Conservation (phyloP, 2,797 vertebrate species). For the Cichlasoma orientale region DNA sequence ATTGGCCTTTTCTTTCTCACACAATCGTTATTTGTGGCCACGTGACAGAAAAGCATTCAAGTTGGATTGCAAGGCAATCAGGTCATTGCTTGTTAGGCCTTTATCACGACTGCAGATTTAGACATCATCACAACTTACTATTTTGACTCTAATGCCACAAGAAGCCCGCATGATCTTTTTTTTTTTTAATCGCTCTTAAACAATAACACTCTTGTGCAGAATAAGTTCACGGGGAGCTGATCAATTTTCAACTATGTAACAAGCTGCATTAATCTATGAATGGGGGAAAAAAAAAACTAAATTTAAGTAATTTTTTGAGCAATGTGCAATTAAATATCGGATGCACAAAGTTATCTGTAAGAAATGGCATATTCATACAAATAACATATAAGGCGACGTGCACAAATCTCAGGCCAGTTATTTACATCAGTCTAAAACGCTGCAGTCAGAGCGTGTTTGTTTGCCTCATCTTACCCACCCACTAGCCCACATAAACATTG, state of each 20-base stretch:
- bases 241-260: background rate
- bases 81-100: slow-evolving; percentile 48
- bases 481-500: slow-evolving; percentile 75
- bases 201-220: slow-evolving; percentile 12
- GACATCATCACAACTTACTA: slow-evolving; percentile 28
- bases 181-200: background rate
- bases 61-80: slow-evolving; percentile 57
- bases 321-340: slow-evolving; percentile 3
- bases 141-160: background rate
- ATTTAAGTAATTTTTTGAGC: background rate
- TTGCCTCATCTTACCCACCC: slow-evolving; percentile 74
- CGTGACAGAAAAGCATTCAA: slow-evolving; percentile 49
- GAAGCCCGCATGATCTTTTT: background rate
- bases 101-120: slow-evolving; percentile 19
- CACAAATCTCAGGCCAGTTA: slow-evolving; percentile 18
- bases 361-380: background rate
- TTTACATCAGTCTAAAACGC: slow-evolving; percentile 57
- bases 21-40: slow-evolving; percentile 47
- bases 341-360: background rate
- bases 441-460: slow-evolving; percentile 77
- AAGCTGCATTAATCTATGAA: slow-evolving; percentile 19
- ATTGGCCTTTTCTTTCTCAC: slow-evolving; percentile 15
- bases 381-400: slow-evolving; percentile 6
- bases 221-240: background rate
- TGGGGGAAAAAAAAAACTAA: background rate